Evolutionary conservation across 2,113 vertebrate species (phyloP), one percentile per base, ranked within the genome.

Genomic region (Rhinichthys klamathensis): DNA sequence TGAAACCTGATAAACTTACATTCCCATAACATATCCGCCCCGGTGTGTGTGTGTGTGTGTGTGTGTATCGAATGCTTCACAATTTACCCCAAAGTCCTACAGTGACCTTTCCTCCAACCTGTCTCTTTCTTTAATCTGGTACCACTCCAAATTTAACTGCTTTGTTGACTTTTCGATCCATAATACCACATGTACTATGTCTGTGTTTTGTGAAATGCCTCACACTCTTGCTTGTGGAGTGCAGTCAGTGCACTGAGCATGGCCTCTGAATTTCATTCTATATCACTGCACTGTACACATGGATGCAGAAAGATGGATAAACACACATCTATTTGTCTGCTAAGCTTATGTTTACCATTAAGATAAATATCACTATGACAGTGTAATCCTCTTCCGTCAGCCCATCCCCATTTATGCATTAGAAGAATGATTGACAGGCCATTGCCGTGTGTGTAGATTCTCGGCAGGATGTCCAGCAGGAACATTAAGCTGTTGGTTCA

Each of bases 351-450:
- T 82, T 82, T 30, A 85, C 78, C 44, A 89, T 87, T 86, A 87
- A 89, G 88, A 89, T 89, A 73, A 85, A 89, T 86, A 80, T 74
- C 82, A 85, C 60, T 61, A 38, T 82, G 63, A 58, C 85, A 81
- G 75, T 78, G 56, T 79, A 82, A 69, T 84, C 41, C 65, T 83
- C 87, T 69, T 76, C 76, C 21, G 25, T 88, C 75, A 83, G 80
- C 56, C 80, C 77, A 56, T 84, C 41, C 63, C 74, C 79, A 78
- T 81, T 82, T 84, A 81, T 85, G 83, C 69, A 74, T 88, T 88
- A 84, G 58, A 81, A 49, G 56, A 44, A 63, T 89, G 88, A 85
- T 78, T 82, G 88, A 87, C 88, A 85, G 85, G 85, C 72, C 83
- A 87, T 87, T 89, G 82, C 83, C 58, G 60, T 72, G 44, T 78